Evolutionary conservation across 2,113 vertebrate species (phyloP), one percentile per base, ranked within the genome.

Genomic region (Xyliphius kryptos): DNA sequence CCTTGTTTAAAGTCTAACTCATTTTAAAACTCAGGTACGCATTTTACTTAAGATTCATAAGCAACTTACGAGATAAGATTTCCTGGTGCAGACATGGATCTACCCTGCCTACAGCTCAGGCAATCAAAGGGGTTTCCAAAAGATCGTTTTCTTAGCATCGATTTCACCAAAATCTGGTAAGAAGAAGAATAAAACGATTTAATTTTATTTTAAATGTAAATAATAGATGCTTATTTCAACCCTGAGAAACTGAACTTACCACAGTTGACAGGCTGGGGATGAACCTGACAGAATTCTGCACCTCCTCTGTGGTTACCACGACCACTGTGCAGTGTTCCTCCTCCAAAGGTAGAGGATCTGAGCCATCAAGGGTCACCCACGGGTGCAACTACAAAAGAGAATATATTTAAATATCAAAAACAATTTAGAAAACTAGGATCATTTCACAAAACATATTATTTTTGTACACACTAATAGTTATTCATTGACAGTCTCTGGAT

Each of bases 91-190:
- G 94, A 97, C 92, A 94, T 93, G 66, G 94, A 97, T 15, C 92
- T 83, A 76, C 89, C 90, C 13, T 93, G 90, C 61, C 88, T 80
- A 46, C 90, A 83, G 3, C 70, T 67, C 46, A 86, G 87, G 46
- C 73, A 76, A 77, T 98, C 95, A 2, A 96, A 98, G 0, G 95
- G 95, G 71, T 98, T 97, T 57, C 92, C 84, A 75, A 98, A 98
- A 60, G 95, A 98, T 5, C 93, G 91, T 68, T 98, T 98, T 55
- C 95, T 88, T 19, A 98, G 80, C 95, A 98, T 98, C 69, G 92
- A 88, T 80, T 98, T 98, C 61, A 97, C 94, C 15, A 97, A 81
- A 77, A 98, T 98, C 95, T 98, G 77, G 6, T 56, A 54, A 3
- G 40, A 43, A 71, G 44, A 59, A 32, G 53, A 46, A 43, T 21